These are phyloP conservation scores for Epiperipatus broadwayi DNA, from an alignment of 2,888 invertebrate genomes.

Conservation along the genomic window DNA sequence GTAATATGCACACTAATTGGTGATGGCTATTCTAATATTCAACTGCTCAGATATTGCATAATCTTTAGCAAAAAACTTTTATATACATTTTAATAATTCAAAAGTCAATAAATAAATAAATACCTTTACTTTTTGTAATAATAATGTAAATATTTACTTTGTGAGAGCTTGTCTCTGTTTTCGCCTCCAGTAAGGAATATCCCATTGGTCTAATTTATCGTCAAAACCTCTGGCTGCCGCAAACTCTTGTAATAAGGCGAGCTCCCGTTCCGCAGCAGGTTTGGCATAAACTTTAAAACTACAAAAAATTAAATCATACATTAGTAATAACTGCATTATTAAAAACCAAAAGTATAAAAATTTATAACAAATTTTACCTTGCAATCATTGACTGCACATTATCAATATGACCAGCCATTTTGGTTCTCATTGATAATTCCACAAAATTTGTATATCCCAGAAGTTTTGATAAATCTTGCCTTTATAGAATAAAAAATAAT, in stretches of 20 bases:
- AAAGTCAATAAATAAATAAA: too few species aligned
- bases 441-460: conserved; percentile 59
- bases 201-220: conserved; percentile 50
- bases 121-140: too few species aligned
- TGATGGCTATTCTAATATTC: too few species aligned
- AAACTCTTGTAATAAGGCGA: conserved; percentile 48
- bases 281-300: conserved; percentile 23
- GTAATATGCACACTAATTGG: too few species aligned
- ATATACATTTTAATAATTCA: too few species aligned
- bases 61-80: too few species aligned
- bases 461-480: conserved; percentile 48
- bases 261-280: conserved; percentile 53
- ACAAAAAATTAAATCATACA: too few species aligned
- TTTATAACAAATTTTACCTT: conserved; percentile 30
- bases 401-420: conserved; percentile 64
- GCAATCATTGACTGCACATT: conserved; percentile 50
- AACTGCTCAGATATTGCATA: too few species aligned
- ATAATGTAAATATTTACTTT: conserved; percentile 1
- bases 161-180: too few species aligned
- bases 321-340: conserved; percentile 7
- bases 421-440: conserved; percentile 78
- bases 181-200: conserved; percentile 67
- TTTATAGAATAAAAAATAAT: conserved; percentile 19
- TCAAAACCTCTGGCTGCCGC: conserved; percentile 51
- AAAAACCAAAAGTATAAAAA: conserved; percentile 9